phyloP scores from a whole-genome alignment of 2,888 invertebrate genomes.

The Apocheima hispidaria region DNA sequence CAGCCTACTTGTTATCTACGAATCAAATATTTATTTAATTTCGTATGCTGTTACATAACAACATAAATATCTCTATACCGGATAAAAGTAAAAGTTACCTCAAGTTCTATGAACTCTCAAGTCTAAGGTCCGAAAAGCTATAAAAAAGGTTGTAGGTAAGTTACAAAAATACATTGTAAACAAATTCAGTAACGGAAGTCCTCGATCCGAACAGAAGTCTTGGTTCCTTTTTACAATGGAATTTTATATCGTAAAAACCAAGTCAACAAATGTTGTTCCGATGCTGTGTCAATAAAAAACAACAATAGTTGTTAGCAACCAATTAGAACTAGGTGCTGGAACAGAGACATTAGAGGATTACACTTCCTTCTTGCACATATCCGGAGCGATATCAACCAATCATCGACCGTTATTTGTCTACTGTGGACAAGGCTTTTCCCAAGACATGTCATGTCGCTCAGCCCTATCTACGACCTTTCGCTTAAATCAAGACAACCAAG shows the following conservation, averaged over 20 bases:
- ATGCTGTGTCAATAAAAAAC: constrained; percentile 3
- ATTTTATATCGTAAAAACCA: neutral
- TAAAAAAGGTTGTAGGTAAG: neutral
- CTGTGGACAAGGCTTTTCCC: no score
- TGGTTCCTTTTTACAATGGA: constrained; percentile 6
- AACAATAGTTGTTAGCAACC: constrained; percentile 10
- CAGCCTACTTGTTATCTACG: no score
- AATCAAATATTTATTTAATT: no score
- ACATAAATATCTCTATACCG: neutral
- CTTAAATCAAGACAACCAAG: no score
- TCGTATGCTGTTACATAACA: constrained; percentile 3
- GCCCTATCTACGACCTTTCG: no score
- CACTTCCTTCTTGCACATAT: neutral
- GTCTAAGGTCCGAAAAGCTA: constrained; percentile 10
- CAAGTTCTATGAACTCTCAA: constrained; percentile 13
- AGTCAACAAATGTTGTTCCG: neutral
- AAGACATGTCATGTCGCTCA: no score
- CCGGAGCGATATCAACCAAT: neutral
- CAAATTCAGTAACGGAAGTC: constrained; percentile 11
- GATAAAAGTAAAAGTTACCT: constrained; percentile 22
- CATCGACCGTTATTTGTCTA: neutral
- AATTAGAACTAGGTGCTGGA: neutral
- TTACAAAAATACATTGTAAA: constrained; percentile 1
- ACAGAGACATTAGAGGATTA: neutral
- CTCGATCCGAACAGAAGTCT: neutral